Evolutionary conservation across 2,797 vertebrate species (phyloP).

Genomic region (Chelon labrosus): DNA sequence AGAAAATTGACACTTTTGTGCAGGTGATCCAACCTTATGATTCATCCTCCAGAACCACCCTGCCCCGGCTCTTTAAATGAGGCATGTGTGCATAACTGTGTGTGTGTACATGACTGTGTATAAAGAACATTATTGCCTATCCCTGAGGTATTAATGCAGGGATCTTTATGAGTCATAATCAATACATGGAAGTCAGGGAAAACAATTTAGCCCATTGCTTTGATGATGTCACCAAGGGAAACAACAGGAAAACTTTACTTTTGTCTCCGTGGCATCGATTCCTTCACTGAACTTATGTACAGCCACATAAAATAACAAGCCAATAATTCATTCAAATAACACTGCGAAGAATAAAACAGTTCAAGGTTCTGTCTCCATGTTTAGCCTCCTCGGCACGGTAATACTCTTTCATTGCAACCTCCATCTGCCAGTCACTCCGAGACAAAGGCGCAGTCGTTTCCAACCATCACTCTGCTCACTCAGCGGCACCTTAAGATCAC

Average conservation of each 20-base stretch:
- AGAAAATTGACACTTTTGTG: constrained; percentile 33
- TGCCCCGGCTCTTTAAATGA: constrained; percentile 77
- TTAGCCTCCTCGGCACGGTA: constrained; percentile 45
- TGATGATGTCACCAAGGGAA: constrained; percentile 78
- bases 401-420: constrained; percentile 28
- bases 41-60: constrained; percentile 60
- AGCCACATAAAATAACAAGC: constrained; percentile 59
- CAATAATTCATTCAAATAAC: constrained; percentile 48
- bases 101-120: constrained; percentile 64
- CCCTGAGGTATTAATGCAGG: constrained; percentile 60
- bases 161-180: constrained; percentile 60
- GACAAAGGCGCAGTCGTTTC: constrained; percentile 55
- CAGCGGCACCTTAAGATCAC: constrained; percentile 46
- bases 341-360: constrained; percentile 33
- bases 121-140: constrained; percentile 55
- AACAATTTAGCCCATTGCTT: constrained; percentile 59
- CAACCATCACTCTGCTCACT: constrained; percentile 38
- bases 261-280: constrained; percentile 54
- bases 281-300: constrained; percentile 52
- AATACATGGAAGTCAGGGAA: constrained; percentile 73
- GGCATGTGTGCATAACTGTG: constrained; percentile 64
- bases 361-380: constrained; percentile 33
- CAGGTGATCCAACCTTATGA: constrained; percentile 51
- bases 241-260: constrained; percentile 67
- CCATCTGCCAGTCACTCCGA: constrained; percentile 58